Percentiles rank a stretch among this genome's conserved stretches.
These are phyloP conservation scores for Platycercus adscitus DNA, from an alignment of 2,113 vertebrate genomes.

Conservation along the genomic window DNA sequence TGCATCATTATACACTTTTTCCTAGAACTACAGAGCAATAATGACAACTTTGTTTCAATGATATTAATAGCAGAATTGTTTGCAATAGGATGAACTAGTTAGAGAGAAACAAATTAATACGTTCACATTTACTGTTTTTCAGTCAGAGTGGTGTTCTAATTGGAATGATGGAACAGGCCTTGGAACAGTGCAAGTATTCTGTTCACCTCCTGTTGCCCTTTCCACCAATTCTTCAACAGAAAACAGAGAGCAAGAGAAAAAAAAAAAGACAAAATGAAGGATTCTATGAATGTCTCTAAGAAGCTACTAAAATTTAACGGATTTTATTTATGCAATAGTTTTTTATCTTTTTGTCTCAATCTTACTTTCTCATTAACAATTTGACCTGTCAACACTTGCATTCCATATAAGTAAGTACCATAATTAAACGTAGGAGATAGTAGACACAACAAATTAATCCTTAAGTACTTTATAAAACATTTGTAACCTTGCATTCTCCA, in stretches of 20 bases:
- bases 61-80: neutral
- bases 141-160: neutral
- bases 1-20: neutral
- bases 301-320: neutral
- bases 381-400: neutral
- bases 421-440: neutral
- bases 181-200: neutral
- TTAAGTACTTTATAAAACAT: neutral
- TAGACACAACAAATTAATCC: neutral
- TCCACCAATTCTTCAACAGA: neutral
- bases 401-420: neutral
- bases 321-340: neutral
- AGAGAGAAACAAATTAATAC: neutral
- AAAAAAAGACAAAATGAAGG: neutral
- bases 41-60: neutral
- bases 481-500: constrained; percentile 96
- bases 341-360: neutral
- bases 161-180: neutral
- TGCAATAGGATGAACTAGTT: neutral
- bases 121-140: neutral
- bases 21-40: neutral
- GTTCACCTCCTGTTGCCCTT: neutral
- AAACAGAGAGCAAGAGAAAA: neutral
- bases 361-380: neutral
- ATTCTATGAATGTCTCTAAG: neutral